Percentiles rank a stretch among this genome's conserved stretches.
Evolutionary conservation across 23 tunicate genomes (phyloP).

Genomic region (Pegea sp.): DNA sequence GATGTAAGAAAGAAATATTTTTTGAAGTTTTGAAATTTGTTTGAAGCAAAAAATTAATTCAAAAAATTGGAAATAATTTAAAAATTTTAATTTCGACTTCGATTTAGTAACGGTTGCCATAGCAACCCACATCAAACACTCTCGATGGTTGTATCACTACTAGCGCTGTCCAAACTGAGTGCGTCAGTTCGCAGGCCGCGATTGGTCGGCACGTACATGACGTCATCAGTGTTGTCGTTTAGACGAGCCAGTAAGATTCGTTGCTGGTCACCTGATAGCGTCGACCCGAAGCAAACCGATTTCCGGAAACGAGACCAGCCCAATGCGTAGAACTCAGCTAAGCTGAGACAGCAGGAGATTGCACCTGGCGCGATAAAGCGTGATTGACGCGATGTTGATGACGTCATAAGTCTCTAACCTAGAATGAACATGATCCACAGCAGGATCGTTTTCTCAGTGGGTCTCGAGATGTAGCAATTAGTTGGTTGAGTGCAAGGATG

Average conservation of each 20-base stretch:
- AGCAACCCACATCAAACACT: slow-evolving; percentile 86
- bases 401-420: slow-evolving; percentile 19
- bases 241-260: slow-evolving; percentile 22
- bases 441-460: slow-evolving; percentile 66
- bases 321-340: slow-evolving; percentile 75
- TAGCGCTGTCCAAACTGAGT: slow-evolving; percentile 48
- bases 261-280: slow-evolving; percentile 46
- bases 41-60: too few relatives aligned
- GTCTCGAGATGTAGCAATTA: slow-evolving; percentile 75
- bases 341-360: slow-evolving; percentile 40
- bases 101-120: too few relatives aligned
- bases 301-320: slow-evolving; percentile 41
- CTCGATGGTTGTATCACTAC: slow-evolving; percentile 88
- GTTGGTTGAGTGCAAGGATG: slow-evolving; percentile 54
- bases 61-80: too few relatives aligned
- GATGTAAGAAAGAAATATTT: too few relatives aligned
- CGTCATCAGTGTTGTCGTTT: slow-evolving; percentile 1
- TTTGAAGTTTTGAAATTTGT: too few relatives aligned
- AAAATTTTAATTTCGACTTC: too few relatives aligned
- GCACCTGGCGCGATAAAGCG: slow-evolving; percentile 48
- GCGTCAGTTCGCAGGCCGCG: slow-evolving; percentile 2
- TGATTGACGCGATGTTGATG: too few relatives aligned
- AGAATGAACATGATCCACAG: slow-evolving; percentile 59
- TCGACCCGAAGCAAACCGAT: slow-evolving; percentile 43
- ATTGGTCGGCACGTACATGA: too few relatives aligned